phyloP scores from a whole-genome alignment of 2,113 vertebrate genomes.

The Tinamus guttatus region DNA sequence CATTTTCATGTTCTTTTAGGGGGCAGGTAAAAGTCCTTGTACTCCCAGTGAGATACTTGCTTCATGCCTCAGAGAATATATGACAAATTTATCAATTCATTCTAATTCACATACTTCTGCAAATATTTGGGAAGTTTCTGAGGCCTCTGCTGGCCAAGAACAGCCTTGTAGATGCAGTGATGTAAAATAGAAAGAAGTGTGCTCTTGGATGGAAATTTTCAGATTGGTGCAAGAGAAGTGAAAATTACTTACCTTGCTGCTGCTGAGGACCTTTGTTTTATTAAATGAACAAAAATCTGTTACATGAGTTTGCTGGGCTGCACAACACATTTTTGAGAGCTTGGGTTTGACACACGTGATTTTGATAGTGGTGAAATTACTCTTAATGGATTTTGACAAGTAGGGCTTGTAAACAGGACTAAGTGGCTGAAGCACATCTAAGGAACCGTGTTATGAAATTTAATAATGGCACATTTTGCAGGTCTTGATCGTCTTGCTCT shows the following conservation, averaged over 20 bases:
- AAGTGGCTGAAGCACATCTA: neutral
- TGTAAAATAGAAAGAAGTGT: neutral
- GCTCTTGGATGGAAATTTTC: neutral
- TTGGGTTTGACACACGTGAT: neutral
- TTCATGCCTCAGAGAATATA: neutral
- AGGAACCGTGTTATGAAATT: neutral
- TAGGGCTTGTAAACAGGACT: fast-evolving
- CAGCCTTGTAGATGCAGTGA: fast-evolving
- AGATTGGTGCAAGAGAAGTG: fast-evolving
- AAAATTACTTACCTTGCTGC: neutral
- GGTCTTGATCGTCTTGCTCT: neutral
- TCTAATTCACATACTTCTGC: neutral
- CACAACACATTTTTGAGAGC: too few relatives aligned
- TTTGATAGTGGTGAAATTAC: neutral
- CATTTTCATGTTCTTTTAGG: too few relatives aligned
- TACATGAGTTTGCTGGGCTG: neutral
- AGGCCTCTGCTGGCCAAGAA: neutral
- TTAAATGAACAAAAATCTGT: fast-evolving
- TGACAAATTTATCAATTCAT: neutral
- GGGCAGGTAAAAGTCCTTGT: too few relatives aligned
- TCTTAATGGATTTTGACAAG: neutral
- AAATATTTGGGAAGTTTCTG: neutral
- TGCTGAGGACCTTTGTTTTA: neutral
- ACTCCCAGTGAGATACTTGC: neutral
- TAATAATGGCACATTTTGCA: fast-evolving